Conservation (phyloP, 2,797 vertebrate genomes). For the Mastacembelus armatus region DNA sequence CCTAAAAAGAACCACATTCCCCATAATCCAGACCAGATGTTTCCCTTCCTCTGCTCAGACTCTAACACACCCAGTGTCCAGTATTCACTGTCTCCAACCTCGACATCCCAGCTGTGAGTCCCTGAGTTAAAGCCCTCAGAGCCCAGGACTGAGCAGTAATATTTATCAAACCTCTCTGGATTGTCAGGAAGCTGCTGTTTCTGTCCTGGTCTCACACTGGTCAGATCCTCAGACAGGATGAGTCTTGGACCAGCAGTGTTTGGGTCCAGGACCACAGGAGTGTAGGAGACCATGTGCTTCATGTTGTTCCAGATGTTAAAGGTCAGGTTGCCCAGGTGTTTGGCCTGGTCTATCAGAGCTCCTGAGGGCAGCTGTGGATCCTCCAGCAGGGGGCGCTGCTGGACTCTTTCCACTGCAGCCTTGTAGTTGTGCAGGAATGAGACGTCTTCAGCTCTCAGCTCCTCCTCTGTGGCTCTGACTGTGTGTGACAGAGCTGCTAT, state of each 20-base stretch:
- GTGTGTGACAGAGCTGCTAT: too few species aligned
- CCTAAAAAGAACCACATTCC: too few species aligned
- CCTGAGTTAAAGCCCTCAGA: background rate
- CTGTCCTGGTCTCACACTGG: background rate
- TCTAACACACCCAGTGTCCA: background rate
- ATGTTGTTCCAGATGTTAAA: slow-evolving; percentile 16
- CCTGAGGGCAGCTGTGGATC: background rate
- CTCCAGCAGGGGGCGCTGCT: background rate
- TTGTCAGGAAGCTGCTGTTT: slow-evolving; percentile 6
- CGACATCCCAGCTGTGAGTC: background rate
- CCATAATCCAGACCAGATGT: background rate
- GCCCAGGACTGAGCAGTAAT: background rate
- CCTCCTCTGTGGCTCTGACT: too few species aligned
- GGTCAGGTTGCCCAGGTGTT: background rate
- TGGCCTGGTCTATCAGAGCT: background rate
- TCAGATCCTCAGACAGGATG: slow-evolving; percentile 17
- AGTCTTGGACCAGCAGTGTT: background rate
- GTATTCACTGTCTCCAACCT: background rate
- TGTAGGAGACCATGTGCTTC: too few species aligned
- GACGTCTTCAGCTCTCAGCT: background rate
- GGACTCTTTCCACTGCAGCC: background rate
- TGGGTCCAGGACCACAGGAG: slow-evolving; percentile 37
- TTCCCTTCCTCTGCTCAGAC: background rate
- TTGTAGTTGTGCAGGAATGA: background rate
- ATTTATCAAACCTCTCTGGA: slow-evolving; percentile 7